Evolutionary conservation across 2,888 invertebrate species (phyloP).

Genomic region (Opisthograptis luteolata): DNA sequence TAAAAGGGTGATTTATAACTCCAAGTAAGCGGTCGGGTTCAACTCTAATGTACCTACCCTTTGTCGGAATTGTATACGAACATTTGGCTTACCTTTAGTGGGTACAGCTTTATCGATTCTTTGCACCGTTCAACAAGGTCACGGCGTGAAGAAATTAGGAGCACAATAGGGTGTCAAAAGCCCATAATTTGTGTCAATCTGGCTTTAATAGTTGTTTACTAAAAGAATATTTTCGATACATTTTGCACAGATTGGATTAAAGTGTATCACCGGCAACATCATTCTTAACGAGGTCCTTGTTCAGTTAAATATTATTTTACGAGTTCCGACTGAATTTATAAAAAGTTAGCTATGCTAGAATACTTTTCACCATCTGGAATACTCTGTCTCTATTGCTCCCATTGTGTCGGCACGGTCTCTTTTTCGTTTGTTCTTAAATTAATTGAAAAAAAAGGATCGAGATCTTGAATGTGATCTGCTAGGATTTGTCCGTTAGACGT

Average conservation of each 20-base stretch:
- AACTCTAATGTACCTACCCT: constrained; percentile 10
- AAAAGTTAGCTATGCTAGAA: background rate
- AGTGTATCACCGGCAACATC: no score
- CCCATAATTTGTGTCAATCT: no score
- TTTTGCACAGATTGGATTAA: no score
- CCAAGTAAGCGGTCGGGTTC: constrained; percentile 4
- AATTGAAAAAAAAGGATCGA: constrained; percentile 59
- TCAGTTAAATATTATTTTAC: no score
- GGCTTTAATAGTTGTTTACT: no score
- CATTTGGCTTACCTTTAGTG: constrained; percentile 13
- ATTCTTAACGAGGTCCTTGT: no score
- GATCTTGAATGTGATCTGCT: constrained; percentile 67
- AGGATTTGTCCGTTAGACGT: constrained; percentile 72
- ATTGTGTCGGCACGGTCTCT: constrained; percentile 19
- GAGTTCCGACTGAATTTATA: no score
- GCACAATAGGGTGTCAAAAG: no score
- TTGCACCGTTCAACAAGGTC: constrained; percentile 18
- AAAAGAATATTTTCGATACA: no score
- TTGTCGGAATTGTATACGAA: constrained; percentile 15
- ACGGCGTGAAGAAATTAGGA: background rate
- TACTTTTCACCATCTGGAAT: background rate
- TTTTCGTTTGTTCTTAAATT: constrained; percentile 50
- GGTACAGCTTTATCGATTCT: constrained; percentile 15
- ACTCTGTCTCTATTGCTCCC: constrained; percentile 15
- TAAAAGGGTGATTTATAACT: constrained; percentile 24